Base-by-base conservation (phyloP, 2,888 invertebrate species). In the Alsophila aescularia region DNA sequence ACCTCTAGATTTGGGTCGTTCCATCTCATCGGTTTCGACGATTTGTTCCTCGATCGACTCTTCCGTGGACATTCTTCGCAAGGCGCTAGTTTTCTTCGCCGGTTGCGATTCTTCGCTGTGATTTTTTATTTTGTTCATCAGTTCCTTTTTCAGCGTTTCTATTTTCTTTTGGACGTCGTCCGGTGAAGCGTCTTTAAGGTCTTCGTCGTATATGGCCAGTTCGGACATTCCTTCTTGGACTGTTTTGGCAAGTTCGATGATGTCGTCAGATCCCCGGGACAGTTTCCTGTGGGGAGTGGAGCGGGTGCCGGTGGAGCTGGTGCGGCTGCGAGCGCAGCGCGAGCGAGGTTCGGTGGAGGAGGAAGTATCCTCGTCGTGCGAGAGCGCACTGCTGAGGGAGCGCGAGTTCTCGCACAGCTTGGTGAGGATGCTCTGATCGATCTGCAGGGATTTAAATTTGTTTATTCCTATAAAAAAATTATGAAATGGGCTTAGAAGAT, bases 151-250 rank as follows among this genome's bases (percentile, higher is more conserved):
- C 79, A 91, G 77, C 0, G 64, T 61, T 45, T 90, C 87, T 61
- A 91, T 83, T 78, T 81, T 87, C 61, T 75, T 81, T 42, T 89
- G 83, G 12, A 87, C 70, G 58, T 87, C 87, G 8, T 77, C 75
- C 0, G 85, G 78, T 0, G 77, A 67, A 0, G 75, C 53, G 21
- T 76, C 72, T 48, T 73, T 71, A 1, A 80, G 58, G 8, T 83
- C 81, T 0, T 88, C 83, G 31, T 88, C 87, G 37, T 75, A 83
- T 32, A 91, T 83, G 2, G 87, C 77, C 15, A 92, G 78, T 29
- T 90, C 88, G 1, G 93, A 92, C 81, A 93, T 89, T 16, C 93
- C 92, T 34, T 93, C 92, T 81, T 92, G 93, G 0, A 93, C 92
- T 13, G 88, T 92, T 75, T 93, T 93, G 0, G 92, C 90, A 8